Conservation (phyloP, 2,113 vertebrate genomes). For the Heterocephalus glaber region DNA sequence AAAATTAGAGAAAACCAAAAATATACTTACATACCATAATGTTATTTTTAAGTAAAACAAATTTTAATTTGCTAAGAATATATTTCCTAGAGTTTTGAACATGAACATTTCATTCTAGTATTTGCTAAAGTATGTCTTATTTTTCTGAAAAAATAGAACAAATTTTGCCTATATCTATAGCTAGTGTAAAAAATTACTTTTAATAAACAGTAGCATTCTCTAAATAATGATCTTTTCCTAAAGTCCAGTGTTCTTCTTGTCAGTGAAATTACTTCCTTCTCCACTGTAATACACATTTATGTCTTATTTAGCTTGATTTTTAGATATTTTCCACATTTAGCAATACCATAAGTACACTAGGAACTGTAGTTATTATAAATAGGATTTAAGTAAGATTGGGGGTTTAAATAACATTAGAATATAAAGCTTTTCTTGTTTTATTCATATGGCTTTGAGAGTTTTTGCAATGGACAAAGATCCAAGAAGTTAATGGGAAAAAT, state of each 20-base stretch:
- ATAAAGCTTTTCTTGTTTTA: slow-evolving; percentile 22
- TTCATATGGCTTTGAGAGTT: slow-evolving; percentile 9
- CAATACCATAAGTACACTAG: background rate
- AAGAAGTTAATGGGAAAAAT: slow-evolving; percentile 8
- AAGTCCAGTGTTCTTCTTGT: background rate
- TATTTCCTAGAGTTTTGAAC: background rate
- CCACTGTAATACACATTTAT: background rate
- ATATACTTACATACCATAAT: background rate
- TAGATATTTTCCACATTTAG: background rate
- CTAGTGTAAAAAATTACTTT: background rate
- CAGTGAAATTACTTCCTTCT: slow-evolving; percentile 22
- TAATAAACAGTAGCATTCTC: background rate
- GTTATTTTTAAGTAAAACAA: slow-evolving; percentile 27
- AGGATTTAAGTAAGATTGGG: background rate
- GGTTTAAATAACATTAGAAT: background rate
- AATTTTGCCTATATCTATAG: background rate
- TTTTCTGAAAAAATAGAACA: slow-evolving; percentile 19
- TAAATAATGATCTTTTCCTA: background rate
- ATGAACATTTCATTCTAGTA: background rate
- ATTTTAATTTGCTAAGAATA: slow-evolving; percentile 38
- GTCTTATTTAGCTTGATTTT: background rate
- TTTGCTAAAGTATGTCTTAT: slow-evolving; percentile 2
- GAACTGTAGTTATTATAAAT: slow-evolving; percentile 25
- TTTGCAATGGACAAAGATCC: slow-evolving; percentile 11
- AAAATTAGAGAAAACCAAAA: slow-evolving; percentile 22